phyloP scores from a whole-genome alignment of 2,113 vertebrate species.

The Actinemys pallida region DNA sequence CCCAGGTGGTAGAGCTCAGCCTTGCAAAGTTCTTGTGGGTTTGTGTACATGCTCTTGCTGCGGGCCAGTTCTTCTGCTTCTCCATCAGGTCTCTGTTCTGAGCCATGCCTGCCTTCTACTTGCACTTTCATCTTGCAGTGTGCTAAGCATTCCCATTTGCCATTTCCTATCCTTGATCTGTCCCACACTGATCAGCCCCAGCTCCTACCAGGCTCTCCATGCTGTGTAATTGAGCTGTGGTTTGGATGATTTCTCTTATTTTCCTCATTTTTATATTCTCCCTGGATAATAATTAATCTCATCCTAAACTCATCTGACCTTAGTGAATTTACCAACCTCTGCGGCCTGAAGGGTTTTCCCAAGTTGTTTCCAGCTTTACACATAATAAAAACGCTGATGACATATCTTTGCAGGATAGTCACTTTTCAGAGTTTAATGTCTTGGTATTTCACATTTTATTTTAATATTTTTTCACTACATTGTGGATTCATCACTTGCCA shows the following conservation, averaged over 20 bases:
- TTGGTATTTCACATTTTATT: neutral
- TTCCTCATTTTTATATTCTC: conserved; percentile 34
- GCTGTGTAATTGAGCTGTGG: neutral
- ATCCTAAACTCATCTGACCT: conserved; percentile 23
- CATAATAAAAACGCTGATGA: conserved; percentile 26
- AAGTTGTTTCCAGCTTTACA: conserved; percentile 34
- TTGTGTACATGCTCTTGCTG: neutral
- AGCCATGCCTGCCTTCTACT: neutral
- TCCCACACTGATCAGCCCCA: neutral
- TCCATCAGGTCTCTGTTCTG: neutral
- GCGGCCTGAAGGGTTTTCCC: conserved; percentile 46
- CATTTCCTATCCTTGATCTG: neutral
- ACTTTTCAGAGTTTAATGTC: neutral
- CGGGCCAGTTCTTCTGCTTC: neutral
- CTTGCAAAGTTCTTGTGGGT: neutral
- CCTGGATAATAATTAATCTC: conserved; percentile 50
- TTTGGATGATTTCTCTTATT: neutral
- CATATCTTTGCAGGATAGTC: neutral
- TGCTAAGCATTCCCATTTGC: neutral
- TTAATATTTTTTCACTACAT: neutral
- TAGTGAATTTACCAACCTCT: conserved; percentile 47
- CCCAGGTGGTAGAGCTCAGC: neutral
- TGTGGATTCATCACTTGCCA: neutral
- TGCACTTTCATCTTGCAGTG: neutral
- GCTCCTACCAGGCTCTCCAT: neutral